A percentile compares a stretch with the other conserved stretches of the same genome.
phyloP scores from a whole-genome alignment of 2,113 vertebrate species.

The Chaenogobius annularis region DNA sequence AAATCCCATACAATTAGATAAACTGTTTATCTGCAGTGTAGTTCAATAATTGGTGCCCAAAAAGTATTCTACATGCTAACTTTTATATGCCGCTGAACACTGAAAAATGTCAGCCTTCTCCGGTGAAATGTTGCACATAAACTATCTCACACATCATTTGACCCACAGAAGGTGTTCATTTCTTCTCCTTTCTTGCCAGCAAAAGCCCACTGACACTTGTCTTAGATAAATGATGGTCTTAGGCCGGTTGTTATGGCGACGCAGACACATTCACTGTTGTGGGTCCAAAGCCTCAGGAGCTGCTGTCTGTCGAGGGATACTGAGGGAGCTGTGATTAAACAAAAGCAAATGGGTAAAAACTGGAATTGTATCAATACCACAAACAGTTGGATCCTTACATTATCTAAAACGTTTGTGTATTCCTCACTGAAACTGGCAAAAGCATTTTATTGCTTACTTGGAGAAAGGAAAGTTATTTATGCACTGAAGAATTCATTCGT shows the following conservation, averaged over 20 bases:
- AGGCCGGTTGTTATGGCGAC: conserved; percentile 19
- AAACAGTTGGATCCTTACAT: no score
- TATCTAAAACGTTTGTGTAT: no score
- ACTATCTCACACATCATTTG: background rate
- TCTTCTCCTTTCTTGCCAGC: background rate
- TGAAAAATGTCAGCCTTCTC: background rate
- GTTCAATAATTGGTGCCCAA: background rate
- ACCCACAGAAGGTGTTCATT: background rate
- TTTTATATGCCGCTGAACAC: background rate
- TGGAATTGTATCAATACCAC: background rate
- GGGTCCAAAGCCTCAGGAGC: conserved; percentile 11
- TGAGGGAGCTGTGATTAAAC: background rate
- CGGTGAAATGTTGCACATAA: background rate
- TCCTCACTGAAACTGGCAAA: no score
- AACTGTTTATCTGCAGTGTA: background rate
- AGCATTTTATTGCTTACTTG: no score
- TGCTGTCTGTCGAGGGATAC: background rate
- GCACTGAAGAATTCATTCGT: no score
- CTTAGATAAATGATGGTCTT: conserved; percentile 14
- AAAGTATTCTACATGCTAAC: background rate
- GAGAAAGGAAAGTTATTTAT: no score
- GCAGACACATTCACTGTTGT: conserved; percentile 10
- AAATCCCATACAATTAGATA: no score
- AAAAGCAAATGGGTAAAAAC: conserved; percentile 12
- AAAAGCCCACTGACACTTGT: conserved; percentile 34